Conservation (phyloP, 2,888 invertebrate genomes). For the Sinopyrophorus schimmeli region DNA sequence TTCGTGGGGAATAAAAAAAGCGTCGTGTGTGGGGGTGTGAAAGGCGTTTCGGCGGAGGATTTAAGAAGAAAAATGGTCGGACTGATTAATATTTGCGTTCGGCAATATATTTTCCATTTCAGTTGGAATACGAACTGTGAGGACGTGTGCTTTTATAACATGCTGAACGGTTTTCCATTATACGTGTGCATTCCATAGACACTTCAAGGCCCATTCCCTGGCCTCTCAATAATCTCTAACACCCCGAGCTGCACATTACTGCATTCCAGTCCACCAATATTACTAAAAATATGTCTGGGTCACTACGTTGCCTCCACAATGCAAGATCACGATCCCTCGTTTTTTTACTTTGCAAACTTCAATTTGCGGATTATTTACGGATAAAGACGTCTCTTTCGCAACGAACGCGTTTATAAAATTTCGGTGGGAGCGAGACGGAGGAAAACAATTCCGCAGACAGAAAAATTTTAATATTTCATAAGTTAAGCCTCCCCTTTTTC, state of each 20-base stretch:
- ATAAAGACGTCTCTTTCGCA: too few relatives aligned
- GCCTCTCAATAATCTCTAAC: slow-evolving; percentile 38
- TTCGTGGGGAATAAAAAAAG: too few relatives aligned
- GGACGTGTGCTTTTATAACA: slow-evolving; percentile 31
- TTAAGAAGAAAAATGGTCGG: too few relatives aligned
- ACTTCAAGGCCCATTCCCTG: slow-evolving; percentile 34
- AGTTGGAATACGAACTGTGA: slow-evolving; percentile 24
- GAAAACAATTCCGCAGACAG: too few relatives aligned
- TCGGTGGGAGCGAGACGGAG: too few relatives aligned
- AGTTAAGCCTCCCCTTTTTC: too few relatives aligned
- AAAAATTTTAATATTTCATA: too few relatives aligned
- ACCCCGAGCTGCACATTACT: slow-evolving; percentile 50
- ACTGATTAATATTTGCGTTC: slow-evolving; percentile 30
- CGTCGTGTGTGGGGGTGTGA: too few relatives aligned
- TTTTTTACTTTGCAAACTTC: too few relatives aligned
- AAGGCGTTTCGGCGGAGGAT: too few relatives aligned
- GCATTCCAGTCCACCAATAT: slow-evolving; percentile 55
- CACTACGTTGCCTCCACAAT: slow-evolving; percentile 37
- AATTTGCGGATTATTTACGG: too few relatives aligned
- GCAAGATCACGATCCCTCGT: slow-evolving; percentile 27
- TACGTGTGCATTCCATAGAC: slow-evolving; percentile 44
- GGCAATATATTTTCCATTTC: slow-evolving; percentile 31
- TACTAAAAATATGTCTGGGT: slow-evolving; percentile 43
- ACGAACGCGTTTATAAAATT: too few relatives aligned
- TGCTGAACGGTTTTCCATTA: slow-evolving; percentile 36